Evolutionary conservation across 1,140 invertebrate species (phyloP).

Genomic region (honey bee (Apis mellifera)): DNA sequence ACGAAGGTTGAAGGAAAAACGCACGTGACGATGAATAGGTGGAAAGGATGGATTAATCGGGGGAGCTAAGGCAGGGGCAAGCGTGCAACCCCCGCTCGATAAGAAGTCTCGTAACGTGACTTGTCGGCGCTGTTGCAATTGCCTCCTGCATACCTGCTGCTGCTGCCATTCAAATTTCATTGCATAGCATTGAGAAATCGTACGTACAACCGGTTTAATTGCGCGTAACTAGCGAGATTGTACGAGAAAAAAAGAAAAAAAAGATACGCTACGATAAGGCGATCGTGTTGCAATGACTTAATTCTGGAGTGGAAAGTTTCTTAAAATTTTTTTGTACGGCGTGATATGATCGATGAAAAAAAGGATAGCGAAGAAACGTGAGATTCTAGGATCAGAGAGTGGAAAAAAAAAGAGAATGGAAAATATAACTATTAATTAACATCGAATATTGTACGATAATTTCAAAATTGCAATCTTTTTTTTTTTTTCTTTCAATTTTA

Average conservation of each 20-base stretch:
- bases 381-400: too few relatives aligned
- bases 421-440: too few relatives aligned
- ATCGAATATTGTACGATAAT: too few relatives aligned
- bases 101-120: slow-evolving; percentile 61
- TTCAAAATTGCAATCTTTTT: too few relatives aligned
- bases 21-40: slow-evolving; percentile 53
- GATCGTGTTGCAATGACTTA: neutral
- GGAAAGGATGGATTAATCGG: slow-evolving; percentile 53
- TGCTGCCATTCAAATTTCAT: slow-evolving; percentile 70
- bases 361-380: too few relatives aligned
- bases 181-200: slow-evolving; percentile 46
- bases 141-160: slow-evolving; percentile 8
- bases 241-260: neutral
- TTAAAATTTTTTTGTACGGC: too few relatives aligned
- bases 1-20: slow-evolving; percentile 19
- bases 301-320: too few relatives aligned
- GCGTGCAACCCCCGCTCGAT: slow-evolving; percentile 59
- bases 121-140: slow-evolving; percentile 42
- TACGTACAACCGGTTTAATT: slow-evolving; percentile 34
- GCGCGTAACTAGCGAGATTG: slow-evolving; percentile 29
- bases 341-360: too few relatives aligned
- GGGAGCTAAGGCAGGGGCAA: slow-evolving; percentile 36
- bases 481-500: too few relatives aligned
- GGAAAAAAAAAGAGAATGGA: too few relatives aligned
- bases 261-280: too few relatives aligned